Evolutionary conservation across 2,113 vertebrate species (phyloP).

Genomic region (Atherinomorus stipes): DNA sequence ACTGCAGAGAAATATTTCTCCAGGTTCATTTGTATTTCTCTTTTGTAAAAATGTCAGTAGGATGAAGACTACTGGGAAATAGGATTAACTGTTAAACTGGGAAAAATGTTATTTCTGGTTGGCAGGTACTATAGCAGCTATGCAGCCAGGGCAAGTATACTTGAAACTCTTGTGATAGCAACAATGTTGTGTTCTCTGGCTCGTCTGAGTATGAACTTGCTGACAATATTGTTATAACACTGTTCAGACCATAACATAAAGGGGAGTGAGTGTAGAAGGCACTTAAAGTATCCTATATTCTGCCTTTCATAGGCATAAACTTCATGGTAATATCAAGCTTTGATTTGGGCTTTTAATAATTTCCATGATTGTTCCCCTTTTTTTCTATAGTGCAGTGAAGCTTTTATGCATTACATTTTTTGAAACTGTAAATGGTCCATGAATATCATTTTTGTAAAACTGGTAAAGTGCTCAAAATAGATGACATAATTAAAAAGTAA

Average conservation of each 20-base stretch:
- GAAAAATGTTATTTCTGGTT: background rate
- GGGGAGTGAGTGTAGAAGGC: slow-evolving; percentile 3
- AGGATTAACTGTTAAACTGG: background rate
- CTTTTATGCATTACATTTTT: no score
- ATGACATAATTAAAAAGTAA: no score
- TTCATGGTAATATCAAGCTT: background rate
- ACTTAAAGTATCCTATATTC: background rate
- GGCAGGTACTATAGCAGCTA: background rate
- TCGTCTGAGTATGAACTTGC: slow-evolving; percentile 6
- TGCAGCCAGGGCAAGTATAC: background rate
- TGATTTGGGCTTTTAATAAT: background rate
- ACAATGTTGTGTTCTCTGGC: background rate
- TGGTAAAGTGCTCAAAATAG: no score
- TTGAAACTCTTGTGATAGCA: background rate
- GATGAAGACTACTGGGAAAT: background rate
- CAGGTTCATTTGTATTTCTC: background rate
- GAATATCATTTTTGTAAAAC: no score
- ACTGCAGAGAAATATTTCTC: background rate
- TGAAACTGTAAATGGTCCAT: no score
- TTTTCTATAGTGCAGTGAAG: background rate
- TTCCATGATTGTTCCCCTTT: background rate
- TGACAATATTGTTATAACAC: slow-evolving; percentile 22
- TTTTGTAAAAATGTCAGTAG: background rate
- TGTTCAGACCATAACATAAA: slow-evolving; percentile 12
- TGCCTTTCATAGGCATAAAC: background rate